These are phyloP conservation scores for Adelphocoris suturalis DNA, from an alignment of 2,888 invertebrate genomes.

Conservation along the genomic window DNA sequence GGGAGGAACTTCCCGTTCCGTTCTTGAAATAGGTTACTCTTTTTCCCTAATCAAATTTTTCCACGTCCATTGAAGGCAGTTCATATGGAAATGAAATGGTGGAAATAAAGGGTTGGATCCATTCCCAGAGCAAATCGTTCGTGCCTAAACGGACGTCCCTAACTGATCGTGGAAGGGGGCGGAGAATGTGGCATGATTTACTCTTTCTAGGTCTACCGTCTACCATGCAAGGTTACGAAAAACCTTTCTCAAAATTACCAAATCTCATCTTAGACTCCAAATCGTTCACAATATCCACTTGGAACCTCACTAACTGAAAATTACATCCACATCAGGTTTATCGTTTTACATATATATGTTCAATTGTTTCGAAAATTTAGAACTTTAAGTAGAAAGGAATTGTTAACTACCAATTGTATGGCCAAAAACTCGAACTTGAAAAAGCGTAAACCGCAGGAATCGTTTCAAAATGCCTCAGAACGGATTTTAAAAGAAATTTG, in stretches of 20 bases:
- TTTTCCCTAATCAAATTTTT: slow-evolving; percentile 65
- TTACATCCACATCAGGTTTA: too few species aligned
- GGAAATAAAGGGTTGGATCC: slow-evolving; percentile 63
- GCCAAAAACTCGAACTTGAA: too few species aligned
- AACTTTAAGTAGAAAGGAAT: too few species aligned
- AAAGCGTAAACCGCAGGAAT: too few species aligned
- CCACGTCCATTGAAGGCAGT: slow-evolving; percentile 67
- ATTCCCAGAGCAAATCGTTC: slow-evolving; percentile 57
- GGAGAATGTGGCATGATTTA: slow-evolving; percentile 24
- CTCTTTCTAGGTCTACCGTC: slow-evolving; percentile 23
- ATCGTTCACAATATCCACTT: too few species aligned
- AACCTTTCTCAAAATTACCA: neutral
- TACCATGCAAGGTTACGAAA: neutral
- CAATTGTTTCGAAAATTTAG: too few species aligned
- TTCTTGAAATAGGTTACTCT: slow-evolving; percentile 26
- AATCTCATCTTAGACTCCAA: too few species aligned
- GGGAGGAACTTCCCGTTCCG: slow-evolving; percentile 24
- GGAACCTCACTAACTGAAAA: too few species aligned
- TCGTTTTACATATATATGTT: too few species aligned
- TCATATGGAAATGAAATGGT: slow-evolving; percentile 67
- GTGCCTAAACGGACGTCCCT: slow-evolving; percentile 47
- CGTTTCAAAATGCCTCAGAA: too few species aligned
- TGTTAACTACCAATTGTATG: too few species aligned
- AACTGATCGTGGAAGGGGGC: neutral
- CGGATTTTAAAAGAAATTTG: too few species aligned